These are phyloP conservation scores for Delphinus delphis DNA, from an alignment of 2,113 vertebrate genomes.

Conservation along the genomic window DNA sequence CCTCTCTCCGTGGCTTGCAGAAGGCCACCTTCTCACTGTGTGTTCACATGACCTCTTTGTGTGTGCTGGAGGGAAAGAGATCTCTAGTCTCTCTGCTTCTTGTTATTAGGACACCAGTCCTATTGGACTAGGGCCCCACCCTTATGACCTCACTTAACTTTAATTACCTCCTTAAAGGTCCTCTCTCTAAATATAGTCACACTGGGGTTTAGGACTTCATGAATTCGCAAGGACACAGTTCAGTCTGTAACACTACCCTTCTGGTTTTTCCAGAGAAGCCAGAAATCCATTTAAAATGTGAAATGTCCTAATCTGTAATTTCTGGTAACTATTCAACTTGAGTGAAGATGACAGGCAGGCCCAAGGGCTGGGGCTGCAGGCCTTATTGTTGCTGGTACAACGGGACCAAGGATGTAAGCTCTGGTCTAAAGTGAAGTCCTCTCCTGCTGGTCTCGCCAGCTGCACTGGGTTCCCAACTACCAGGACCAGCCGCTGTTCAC, in stretches of 20 bases:
- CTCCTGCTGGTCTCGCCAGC: neutral
- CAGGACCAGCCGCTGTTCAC: neutral
- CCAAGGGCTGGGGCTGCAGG: neutral
- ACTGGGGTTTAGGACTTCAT: neutral
- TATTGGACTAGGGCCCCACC: neutral
- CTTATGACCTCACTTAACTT: neutral
- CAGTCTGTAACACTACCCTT: neutral
- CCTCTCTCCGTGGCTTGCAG: neutral
- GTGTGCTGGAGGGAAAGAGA: neutral
- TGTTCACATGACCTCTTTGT: neutral
- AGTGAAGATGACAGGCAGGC: neutral
- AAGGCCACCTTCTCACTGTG: fast-evolving
- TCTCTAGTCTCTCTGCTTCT: neutral
- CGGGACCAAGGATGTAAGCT: fast-evolving
- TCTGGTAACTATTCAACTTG: neutral
- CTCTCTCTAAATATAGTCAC: neutral
- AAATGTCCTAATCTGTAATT: neutral
- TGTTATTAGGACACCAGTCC: neutral
- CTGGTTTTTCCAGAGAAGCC: neutral
- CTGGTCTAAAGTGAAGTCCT: neutral
- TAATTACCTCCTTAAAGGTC: neutral
- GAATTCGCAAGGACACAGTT: neutral
- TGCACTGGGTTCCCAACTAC: neutral
- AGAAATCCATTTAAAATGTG: neutral
- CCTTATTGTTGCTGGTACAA: no score